Evolutionary conservation across 30 jellyfish, hydroid and myxozoan species (phyloP).

Genomic region (Aurelia coerulea): DNA sequence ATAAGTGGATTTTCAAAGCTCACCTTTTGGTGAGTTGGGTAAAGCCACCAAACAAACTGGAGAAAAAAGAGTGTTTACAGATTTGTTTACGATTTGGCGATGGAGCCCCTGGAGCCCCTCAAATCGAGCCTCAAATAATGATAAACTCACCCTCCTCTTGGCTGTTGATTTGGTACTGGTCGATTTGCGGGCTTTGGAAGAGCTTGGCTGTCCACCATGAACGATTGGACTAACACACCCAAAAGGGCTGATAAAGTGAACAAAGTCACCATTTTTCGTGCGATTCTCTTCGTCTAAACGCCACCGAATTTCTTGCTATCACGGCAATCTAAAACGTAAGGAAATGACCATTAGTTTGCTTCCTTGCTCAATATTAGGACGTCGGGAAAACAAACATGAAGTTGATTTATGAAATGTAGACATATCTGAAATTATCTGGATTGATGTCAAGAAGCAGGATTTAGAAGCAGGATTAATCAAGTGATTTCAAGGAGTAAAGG

Average conservation of each 20-base stretch:
- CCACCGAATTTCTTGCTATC: neutral
- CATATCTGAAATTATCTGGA: neutral
- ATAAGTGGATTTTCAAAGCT: no score
- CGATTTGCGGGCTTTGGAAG: conserved; percentile 23
- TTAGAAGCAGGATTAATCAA: neutral
- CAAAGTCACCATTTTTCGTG: conserved; percentile 38
- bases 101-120: no score
- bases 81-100: no score
- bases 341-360: neutral
- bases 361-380: neutral
- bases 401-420: conserved; percentile 2
- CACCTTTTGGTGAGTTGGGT: no score
- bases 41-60: no score
- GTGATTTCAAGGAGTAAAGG: no score
- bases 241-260: conserved; percentile 40
- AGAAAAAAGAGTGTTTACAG: no score
- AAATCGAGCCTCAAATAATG: neutral
- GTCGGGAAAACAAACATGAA: neutral
- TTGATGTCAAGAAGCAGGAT: neutral
- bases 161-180: conserved; percentile 67
- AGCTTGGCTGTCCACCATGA: conserved; percentile 46
- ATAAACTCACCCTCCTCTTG: conserved; percentile 69
- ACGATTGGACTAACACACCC: conserved; percentile 59
- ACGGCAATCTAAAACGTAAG: neutral
- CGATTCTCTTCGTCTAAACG: neutral